Percentiles rank a stretch among this genome's conserved stretches.
Conservation (phyloP, 92 coral and sea anemone genomes). For the Bergia sp. region DNA sequence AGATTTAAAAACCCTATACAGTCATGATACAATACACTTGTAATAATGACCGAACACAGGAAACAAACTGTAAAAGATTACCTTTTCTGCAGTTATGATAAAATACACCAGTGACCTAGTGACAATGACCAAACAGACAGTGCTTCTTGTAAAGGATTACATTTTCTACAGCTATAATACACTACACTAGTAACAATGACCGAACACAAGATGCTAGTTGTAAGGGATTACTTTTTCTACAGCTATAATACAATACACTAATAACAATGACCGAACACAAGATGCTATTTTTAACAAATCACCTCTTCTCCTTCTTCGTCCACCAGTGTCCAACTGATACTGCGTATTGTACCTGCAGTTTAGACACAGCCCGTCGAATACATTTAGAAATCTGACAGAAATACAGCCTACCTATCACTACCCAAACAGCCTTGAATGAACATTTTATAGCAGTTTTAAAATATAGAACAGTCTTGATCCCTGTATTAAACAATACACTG, state of each 20-base stretch:
- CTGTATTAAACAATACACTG: background rate
- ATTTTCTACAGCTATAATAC: too few species aligned
- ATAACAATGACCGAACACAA: background rate
- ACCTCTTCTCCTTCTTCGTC: constrained; percentile 99
- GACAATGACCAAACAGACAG: too few species aligned
- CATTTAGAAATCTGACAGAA: background rate
- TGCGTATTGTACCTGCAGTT: constrained; percentile 63
- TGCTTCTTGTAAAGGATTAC: background rate
- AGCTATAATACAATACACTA: background rate
- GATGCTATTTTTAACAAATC: too few species aligned
- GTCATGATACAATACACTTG: background rate
- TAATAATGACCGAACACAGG: background rate
- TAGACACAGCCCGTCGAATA: background rate
- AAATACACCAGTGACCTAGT: constrained; percentile 60
- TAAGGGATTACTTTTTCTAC: background rate
- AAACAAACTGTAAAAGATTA: too few species aligned
- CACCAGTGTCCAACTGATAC: constrained; percentile 88
- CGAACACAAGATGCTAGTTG: too few species aligned
- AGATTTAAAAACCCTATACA: background rate
- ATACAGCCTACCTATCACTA: background rate
- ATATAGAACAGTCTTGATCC: background rate
- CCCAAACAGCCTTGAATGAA: background rate
- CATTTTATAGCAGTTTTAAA: background rate
- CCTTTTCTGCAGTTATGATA: too few species aligned
- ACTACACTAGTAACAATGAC: too few species aligned